Conservation (phyloP, 2,797 vertebrate genomes). For the Fratercula arctica region DNA sequence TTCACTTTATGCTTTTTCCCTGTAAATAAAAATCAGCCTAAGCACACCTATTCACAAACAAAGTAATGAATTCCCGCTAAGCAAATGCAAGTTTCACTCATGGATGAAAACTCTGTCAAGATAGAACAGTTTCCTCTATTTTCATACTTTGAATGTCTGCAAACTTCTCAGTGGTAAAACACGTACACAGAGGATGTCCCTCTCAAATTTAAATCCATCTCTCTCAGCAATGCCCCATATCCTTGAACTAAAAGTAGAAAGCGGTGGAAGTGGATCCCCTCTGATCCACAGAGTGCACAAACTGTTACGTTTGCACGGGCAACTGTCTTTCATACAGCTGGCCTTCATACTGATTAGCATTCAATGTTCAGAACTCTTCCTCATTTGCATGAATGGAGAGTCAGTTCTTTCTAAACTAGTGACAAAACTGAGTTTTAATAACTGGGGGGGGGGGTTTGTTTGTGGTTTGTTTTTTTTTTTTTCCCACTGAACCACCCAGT, state of each 20-base stretch:
- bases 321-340: background rate
- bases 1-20: background rate
- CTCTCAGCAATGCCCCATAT: background rate
- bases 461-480: background rate
- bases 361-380: background rate
- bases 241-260: background rate
- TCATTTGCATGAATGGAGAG: background rate
- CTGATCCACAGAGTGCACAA: background rate
- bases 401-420: background rate
- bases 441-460: background rate
- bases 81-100: background rate
- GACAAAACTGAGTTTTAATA: background rate
- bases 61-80: background rate
- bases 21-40: background rate
- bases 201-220: background rate
- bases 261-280: background rate
- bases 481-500: background rate
- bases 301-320: rapidly evolving
- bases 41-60: background rate
- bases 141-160: background rate
- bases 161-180: background rate
- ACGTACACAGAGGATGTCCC: rapidly evolving
- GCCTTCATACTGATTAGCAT: background rate
- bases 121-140: background rate
- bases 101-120: background rate